A percentile compares a stretch with the other conserved stretches of the same genome.
Conservation (phyloP, 2,113 vertebrate species). For the Tupaia tana region DNA sequence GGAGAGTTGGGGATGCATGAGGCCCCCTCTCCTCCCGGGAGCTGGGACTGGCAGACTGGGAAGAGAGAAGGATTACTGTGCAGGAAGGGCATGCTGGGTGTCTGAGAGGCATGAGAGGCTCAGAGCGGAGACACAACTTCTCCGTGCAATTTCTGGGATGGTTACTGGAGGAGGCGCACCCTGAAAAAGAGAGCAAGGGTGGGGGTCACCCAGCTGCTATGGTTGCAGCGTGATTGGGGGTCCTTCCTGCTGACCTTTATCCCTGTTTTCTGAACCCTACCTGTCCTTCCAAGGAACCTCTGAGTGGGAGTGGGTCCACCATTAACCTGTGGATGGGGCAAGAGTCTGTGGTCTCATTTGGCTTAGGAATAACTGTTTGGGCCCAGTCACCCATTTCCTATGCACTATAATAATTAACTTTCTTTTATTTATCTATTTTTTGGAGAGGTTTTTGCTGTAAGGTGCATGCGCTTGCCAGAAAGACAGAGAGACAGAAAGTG, state of each 20-base stretch:
- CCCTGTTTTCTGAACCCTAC: neutral
- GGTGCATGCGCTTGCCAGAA: too few species aligned
- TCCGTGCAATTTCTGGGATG: neutral
- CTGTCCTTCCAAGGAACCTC: neutral
- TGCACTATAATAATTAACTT: neutral
- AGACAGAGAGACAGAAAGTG: too few species aligned
- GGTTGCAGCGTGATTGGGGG: too few species aligned
- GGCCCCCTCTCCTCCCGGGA: neutral
- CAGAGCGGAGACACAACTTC: neutral
- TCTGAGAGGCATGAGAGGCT: neutral
- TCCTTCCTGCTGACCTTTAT: neutral
- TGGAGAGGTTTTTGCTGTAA: too few species aligned
- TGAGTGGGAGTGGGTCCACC: neutral
- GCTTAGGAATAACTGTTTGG: neutral
- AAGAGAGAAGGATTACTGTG: rapidly evolving
- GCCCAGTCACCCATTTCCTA: neutral
- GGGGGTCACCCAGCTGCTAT: rapidly evolving
- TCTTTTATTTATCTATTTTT: too few species aligned
- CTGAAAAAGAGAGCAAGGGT: neutral
- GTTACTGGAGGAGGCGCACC: neutral
- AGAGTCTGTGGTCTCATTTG: neutral
- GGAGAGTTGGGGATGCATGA: too few species aligned
- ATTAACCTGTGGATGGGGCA: neutral
- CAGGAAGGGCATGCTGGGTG: neutral
- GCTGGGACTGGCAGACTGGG: neutral